A percentile compares a stretch with the other conserved stretches of the same genome.
These are phyloP conservation scores for Eupithecia abbreviata DNA, from an alignment of 2,888 invertebrate species.

Conservation along the genomic window DNA sequence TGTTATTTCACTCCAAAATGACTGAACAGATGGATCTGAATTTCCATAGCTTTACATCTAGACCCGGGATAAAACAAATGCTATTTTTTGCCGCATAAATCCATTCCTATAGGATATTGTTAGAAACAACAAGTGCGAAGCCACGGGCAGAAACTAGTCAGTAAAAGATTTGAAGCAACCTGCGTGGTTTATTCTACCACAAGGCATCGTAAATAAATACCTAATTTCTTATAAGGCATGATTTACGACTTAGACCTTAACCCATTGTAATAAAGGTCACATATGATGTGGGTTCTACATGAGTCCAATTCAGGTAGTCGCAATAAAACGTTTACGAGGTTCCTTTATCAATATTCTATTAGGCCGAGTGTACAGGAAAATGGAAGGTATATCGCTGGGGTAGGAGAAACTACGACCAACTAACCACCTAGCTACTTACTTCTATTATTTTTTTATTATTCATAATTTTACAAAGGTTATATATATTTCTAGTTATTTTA, in stretches of 20 bases:
- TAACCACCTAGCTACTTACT: neutral
- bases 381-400: neutral
- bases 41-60: too few species aligned
- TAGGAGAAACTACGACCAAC: neutral
- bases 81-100: neutral
- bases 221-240: slow-evolving; percentile 18
- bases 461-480: too few species aligned
- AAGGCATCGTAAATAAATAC: slow-evolving; percentile 35
- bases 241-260: slow-evolving; percentile 36
- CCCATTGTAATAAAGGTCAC: slow-evolving; percentile 31
- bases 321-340: slow-evolving; percentile 22
- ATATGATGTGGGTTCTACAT: slow-evolving; percentile 26
- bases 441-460: neutral
- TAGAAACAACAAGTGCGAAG: neutral
- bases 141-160: neutral
- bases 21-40: too few species aligned
- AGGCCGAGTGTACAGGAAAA: slow-evolving; percentile 12
- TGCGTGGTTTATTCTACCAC: neutral
- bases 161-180: neutral
- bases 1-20: too few species aligned
- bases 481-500: too few species aligned
- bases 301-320: slow-evolving; percentile 30
- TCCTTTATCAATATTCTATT: slow-evolving; percentile 29
- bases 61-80: neutral
- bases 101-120: neutral